Conservation (phyloP, 2,888 invertebrate species). For the Allolobophora icterica region DNA sequence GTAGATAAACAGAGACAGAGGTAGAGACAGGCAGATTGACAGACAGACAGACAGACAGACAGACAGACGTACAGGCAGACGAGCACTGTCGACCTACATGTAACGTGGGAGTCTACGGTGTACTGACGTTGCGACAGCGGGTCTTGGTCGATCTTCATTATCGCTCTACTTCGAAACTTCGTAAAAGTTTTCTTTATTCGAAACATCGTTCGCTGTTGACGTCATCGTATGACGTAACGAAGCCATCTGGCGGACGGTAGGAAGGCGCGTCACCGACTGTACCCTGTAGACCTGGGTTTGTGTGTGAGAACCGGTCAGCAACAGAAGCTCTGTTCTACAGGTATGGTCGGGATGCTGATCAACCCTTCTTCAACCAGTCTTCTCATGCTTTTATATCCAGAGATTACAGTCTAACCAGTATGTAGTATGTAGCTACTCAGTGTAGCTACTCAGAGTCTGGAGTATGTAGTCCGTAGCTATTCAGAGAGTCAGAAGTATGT, state of each 20-base stretch:
- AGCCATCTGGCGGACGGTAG: background rate
- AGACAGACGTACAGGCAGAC: too few species aligned
- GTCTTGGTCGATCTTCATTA: background rate
- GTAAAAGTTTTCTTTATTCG: background rate
- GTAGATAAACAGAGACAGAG: background rate
- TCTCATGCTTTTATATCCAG: background rate
- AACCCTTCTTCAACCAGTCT: background rate
- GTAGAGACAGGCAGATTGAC: background rate
- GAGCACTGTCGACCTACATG: too few species aligned
- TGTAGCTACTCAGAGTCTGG: too few species aligned
- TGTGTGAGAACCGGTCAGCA: conserved; percentile 3
- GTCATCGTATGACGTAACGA: background rate
- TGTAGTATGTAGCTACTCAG: too few species aligned
- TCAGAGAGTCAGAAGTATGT: too few species aligned
- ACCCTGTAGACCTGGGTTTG: conserved; percentile 28
- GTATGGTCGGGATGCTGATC: background rate
- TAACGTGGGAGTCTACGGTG: too few species aligned
- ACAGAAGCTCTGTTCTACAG: conserved; percentile 29
- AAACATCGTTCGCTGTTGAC: background rate
- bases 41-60: background rate
- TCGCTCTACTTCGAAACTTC: background rate
- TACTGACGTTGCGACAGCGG: too few species aligned
- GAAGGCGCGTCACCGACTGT: background rate
- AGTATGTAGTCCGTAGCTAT: too few species aligned
- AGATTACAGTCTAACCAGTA: background rate